phyloP scores from a whole-genome alignment of 1,140 invertebrate genomes.

The Caenorhabditis remanei region DNA sequence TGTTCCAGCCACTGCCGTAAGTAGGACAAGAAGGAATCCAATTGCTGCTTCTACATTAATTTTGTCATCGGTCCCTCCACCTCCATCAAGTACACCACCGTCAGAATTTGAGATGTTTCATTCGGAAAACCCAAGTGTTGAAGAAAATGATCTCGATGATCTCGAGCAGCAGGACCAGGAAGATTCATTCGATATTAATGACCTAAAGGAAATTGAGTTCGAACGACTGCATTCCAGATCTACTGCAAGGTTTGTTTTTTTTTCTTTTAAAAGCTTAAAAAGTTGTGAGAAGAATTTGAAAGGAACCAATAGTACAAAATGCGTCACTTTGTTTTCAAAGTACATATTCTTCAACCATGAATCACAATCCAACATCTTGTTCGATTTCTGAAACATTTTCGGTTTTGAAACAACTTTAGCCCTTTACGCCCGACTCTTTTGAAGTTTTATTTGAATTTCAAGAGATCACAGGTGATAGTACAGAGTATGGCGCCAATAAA shows the following conservation, averaged over 20 bases:
- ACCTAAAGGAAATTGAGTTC: constrained; percentile 41
- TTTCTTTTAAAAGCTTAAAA: background rate
- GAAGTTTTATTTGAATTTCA: background rate
- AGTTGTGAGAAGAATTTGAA: background rate
- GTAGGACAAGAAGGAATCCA: constrained; percentile 2
- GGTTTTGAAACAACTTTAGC: too few relatives aligned
- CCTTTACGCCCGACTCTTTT: too few relatives aligned
- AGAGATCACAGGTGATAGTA: background rate
- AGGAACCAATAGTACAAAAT: background rate
- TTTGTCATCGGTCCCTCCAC: background rate
- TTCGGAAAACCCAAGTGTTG: constrained; percentile 12
- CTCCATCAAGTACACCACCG: constrained; percentile 27
- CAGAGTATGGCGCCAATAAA: background rate
- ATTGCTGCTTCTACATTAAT: background rate
- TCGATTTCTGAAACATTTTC: too few relatives aligned
- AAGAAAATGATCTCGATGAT: constrained; percentile 7
- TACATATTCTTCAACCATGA: too few relatives aligned
- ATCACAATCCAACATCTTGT: too few relatives aligned
- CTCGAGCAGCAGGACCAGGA: constrained; percentile 35
- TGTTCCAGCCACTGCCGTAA: constrained; percentile 25
- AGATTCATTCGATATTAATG: constrained; percentile 30
- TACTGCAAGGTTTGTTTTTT: constrained; percentile 12
- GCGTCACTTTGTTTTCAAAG: too few relatives aligned
- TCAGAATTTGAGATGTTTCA: constrained; percentile 17
- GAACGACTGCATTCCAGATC: constrained; percentile 30